A percentile compares a stretch with the other conserved stretches of the same genome.
Evolutionary conservation across 2,797 vertebrate genomes (phyloP).

Genomic region (Microcaecilia unicolor): DNA sequence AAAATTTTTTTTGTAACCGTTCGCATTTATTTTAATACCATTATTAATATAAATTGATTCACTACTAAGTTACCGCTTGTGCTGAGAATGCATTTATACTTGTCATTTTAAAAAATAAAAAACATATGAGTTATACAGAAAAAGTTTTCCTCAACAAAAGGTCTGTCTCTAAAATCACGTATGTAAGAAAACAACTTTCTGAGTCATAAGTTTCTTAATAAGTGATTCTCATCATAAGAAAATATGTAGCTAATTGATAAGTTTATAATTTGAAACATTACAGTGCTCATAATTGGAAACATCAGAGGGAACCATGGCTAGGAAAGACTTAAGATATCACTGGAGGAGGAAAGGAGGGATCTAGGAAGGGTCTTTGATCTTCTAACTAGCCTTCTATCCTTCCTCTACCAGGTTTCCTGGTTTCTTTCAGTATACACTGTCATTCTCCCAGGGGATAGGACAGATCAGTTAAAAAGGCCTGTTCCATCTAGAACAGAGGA

Average conservation of each 20-base stretch:
- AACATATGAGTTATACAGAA: background rate
- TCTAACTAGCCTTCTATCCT: conserved; percentile 60
- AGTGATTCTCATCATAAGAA: background rate
- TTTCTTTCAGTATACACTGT: conserved; percentile 65
- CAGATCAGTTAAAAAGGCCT: conserved; percentile 69
- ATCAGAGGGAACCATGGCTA: conserved; percentile 1
- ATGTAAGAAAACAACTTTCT: background rate
- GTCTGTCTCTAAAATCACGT: no score
- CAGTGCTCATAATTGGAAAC: conserved; percentile 59
- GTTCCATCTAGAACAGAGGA: conserved; percentile 61
- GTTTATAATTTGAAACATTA: conserved; percentile 57
- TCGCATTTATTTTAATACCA: no score
- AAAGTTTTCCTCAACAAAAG: background rate
- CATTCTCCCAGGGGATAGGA: conserved; percentile 55
- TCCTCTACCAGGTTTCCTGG: conserved; percentile 72
- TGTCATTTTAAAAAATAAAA: no score
- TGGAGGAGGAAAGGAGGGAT: conserved; percentile 24
- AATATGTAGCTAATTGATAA: conserved; percentile 61
- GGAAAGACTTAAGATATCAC: conserved; percentile 22
- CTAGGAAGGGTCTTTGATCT: conserved; percentile 62
- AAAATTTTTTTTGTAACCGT: no score
- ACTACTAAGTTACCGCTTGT: no score
- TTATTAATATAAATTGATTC: no score
- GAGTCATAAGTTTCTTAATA: background rate
- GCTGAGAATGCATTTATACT: no score